phyloP scores from a whole-genome alignment of 2,113 vertebrate genomes.

The Sisor rabdophorus region DNA sequence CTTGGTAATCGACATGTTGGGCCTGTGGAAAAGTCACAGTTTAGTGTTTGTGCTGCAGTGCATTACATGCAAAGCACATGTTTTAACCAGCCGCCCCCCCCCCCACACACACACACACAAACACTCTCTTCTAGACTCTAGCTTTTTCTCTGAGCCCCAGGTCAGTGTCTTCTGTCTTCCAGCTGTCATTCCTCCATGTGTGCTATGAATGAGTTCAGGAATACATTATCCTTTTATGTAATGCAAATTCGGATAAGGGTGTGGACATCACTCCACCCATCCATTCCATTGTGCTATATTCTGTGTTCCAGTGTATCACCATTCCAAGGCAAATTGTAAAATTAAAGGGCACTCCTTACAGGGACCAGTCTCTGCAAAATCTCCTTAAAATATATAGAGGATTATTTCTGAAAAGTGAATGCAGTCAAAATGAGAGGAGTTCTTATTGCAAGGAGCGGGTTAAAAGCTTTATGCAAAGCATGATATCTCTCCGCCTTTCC shows the following conservation, averaged over 20 bases:
- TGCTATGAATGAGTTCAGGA: conserved; percentile 33
- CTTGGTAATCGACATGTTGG: conserved; percentile 55
- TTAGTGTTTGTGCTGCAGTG: conserved; percentile 53
- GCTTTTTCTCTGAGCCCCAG: conserved; percentile 25
- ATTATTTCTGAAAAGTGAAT: conserved; percentile 65
- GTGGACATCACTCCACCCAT: conserved; percentile 20
- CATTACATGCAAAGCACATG: conserved; percentile 30
- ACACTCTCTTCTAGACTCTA: not conserved
- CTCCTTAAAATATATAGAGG: conserved; percentile 62
- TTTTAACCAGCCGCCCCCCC: not conserved
- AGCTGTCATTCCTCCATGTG: conserved; percentile 24
- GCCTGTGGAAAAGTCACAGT: conserved; percentile 42
- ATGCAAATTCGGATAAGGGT: conserved; percentile 36
- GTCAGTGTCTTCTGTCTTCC: conserved; percentile 32
- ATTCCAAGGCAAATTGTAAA: conserved; percentile 29
- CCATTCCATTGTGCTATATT: conserved; percentile 32
- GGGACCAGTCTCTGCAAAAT: conserved; percentile 50
- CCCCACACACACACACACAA: not conserved
- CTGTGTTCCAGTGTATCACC: conserved; percentile 40
- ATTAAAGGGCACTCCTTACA: conserved; percentile 44
- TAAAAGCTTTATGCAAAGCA: conserved; percentile 76
- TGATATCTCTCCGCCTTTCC: conserved; percentile 65
- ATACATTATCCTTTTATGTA: conserved; percentile 39
- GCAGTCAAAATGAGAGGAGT: conserved; percentile 65
- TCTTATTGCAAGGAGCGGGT: conserved; percentile 56